Base-by-base conservation (phyloP, 2,797 vertebrate genomes). In the Spea hammondii region DNA sequence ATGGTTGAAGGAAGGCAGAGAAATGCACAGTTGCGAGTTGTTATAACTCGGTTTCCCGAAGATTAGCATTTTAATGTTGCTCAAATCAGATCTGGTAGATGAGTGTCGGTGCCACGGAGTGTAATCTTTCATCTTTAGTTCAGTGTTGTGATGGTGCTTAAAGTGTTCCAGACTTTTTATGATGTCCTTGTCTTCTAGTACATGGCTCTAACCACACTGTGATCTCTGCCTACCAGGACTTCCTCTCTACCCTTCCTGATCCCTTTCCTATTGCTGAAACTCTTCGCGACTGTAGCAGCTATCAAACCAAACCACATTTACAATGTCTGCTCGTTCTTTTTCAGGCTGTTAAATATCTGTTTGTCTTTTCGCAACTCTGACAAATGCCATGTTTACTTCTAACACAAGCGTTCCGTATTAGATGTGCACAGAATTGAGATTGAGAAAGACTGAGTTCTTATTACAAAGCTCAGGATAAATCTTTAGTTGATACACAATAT, bases 41-140 rank as follows among this genome's bases (percentile, higher is more conserved):
- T 73, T 73, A 67, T 74, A 68, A 49, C 68, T 76, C 51, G 44
- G 67, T 76, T 76, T 76, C 64, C 62, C 79, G 75, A 62, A 64
- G 57, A 70, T 74, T 57, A 76, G 68, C 45, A 51, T 51, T 72
- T 57, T 48, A 49, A 4, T 68, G 44, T 64, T 68, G 57, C 73
- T 45, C 17, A 76, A 46, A 66, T 76, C 51, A 17, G 4, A 8
- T 74, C 83, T 82, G 86, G 72, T 85, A 85, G 79, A 78, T 65
- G 14, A 60, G 51, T 74, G 59, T n/a, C 83, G 13, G 4, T 76
- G 77, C 74, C 78, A 77, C 53, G 45, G 68, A 55, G 12, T 57
- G 14, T 65, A 72, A 44, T 79, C 77, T 59, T 53, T 5, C 44
- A 73, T 74, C 4, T 72, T 8, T 72, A 55, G 62, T 82, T 68